Conservation (phyloP, 2,797 vertebrate genomes). For the Mastacembelus armatus region DNA sequence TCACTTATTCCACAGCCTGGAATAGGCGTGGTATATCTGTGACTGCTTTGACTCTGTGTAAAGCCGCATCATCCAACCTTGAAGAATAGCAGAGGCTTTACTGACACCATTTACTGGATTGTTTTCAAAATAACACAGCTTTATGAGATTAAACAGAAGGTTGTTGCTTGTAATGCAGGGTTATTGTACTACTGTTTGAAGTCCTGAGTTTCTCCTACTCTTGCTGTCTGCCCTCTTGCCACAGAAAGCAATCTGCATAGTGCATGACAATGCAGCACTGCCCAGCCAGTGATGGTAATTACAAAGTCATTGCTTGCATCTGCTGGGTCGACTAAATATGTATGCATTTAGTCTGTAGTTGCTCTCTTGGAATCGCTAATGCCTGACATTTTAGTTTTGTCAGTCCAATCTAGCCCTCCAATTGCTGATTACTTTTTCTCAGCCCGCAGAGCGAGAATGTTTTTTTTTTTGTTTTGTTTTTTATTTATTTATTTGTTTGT, state of each 20-base stretch:
- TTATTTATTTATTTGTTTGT: constrained; percentile 20
- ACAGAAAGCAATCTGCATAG: constrained; percentile 33
- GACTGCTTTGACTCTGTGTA: background rate
- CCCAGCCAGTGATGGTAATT: constrained; percentile 22
- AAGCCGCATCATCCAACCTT: constrained; percentile 1
- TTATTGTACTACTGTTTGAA: constrained; percentile 14
- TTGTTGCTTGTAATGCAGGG: constrained; percentile 1
- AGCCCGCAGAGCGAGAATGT: background rate
- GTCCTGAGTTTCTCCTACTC: background rate
- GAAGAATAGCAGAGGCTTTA: background rate
- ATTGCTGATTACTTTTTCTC: constrained; percentile 12
- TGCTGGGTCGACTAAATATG: constrained; percentile 23
- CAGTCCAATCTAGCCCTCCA: constrained; percentile 6
- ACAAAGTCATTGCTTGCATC: constrained; percentile 34
- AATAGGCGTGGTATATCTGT: background rate
- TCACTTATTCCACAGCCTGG: constrained; percentile 10
- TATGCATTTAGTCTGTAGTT: constrained; percentile 18
- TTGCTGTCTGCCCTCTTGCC: constrained; percentile 11
- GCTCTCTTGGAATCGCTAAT: constrained; percentile 4
- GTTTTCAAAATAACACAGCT: constrained; percentile 6
- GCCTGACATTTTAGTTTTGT: constrained; percentile 1
- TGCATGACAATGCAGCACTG: constrained; percentile 22
- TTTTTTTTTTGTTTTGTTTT: constrained; percentile 19
- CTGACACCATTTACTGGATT: constrained; percentile 11
- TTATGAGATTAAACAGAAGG: constrained; percentile 6